Percentiles rank a stretch among this genome's conserved stretches.
Evolutionary conservation across 2,113 vertebrate species (phyloP).

Genomic region (Holacanthus passer): DNA sequence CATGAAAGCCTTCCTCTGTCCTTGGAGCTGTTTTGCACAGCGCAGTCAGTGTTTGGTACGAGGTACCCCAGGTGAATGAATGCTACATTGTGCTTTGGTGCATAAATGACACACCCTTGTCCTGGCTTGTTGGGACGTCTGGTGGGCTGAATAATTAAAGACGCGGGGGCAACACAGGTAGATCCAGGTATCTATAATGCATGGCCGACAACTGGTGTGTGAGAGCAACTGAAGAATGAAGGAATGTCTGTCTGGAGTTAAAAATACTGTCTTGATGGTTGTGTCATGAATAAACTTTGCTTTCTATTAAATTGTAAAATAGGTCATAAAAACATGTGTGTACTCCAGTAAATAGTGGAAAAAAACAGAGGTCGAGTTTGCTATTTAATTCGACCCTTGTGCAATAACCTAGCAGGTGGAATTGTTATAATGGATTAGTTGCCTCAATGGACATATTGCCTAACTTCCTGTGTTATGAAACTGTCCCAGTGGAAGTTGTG

Average conservation of each 20-base stretch:
- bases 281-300: constrained; percentile 13
- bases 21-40: constrained; percentile 26
- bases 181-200: constrained; percentile 69
- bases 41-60: constrained; percentile 11
- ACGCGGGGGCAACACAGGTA: constrained; percentile 45
- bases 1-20: constrained; percentile 44
- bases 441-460: constrained; percentile 58
- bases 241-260: constrained; percentile 27
- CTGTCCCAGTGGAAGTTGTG: constrained; percentile 45
- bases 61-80: constrained; percentile 27
- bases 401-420: constrained; percentile 40
- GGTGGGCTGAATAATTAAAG: constrained; percentile 78
- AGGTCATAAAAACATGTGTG: background rate
- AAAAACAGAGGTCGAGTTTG: background rate
- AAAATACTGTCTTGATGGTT: background rate
- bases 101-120: constrained; percentile 64
- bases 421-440: constrained; percentile 45
- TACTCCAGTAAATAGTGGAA: background rate
- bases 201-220: constrained; percentile 50
- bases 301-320: background rate
- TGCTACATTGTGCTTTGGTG: constrained; percentile 58
- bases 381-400: constrained; percentile 24
- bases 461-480: constrained; percentile 73
- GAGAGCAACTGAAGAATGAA: constrained; percentile 51
- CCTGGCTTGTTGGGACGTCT: constrained; percentile 62